phyloP scores from a whole-genome alignment of 1,140 invertebrate species.

The Diorhabda sublineata region DNA sequence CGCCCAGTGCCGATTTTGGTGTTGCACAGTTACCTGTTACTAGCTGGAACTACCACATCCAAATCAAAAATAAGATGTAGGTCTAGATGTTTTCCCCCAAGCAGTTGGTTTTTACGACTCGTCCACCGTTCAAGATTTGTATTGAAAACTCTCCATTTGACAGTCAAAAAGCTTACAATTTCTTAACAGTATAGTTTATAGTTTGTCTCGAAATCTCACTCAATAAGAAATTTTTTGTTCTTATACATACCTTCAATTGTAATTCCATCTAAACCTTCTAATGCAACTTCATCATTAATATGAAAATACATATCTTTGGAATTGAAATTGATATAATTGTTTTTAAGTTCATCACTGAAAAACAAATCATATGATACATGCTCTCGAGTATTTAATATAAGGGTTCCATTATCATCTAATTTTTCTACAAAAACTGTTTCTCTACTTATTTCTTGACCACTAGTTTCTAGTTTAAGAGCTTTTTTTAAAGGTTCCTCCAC shows the following conservation, averaged over 20 bases:
- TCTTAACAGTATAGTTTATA: too few relatives aligned
- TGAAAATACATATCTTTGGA: slow-evolving; percentile 26
- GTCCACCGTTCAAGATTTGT: background rate
- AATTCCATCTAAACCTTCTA: slow-evolving; percentile 80
- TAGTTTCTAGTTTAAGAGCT: background rate
- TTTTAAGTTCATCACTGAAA: slow-evolving; percentile 22
- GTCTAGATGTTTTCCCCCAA: too few relatives aligned
- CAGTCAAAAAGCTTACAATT: too few relatives aligned
- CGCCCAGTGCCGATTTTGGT: too few relatives aligned
- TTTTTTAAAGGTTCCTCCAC: background rate
- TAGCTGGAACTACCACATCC: too few relatives aligned
- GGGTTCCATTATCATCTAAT: background rate
- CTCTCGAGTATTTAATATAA: background rate
- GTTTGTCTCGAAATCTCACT: too few relatives aligned
- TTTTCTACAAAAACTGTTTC: background rate
- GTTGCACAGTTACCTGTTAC: too few relatives aligned
- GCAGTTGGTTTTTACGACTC: too few relatives aligned
- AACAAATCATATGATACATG: slow-evolving; percentile 18
- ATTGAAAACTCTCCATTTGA: background rate
- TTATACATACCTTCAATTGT: slow-evolving; percentile 59
- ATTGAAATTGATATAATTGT: slow-evolving; percentile 26
- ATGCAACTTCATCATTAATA: slow-evolving; percentile 67
- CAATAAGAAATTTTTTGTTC: too few relatives aligned
- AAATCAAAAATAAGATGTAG: too few relatives aligned
- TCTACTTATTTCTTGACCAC: background rate